phyloP scores from a whole-genome alignment of 2,797 vertebrate genomes.

The Gadopsis marmoratus region DNA sequence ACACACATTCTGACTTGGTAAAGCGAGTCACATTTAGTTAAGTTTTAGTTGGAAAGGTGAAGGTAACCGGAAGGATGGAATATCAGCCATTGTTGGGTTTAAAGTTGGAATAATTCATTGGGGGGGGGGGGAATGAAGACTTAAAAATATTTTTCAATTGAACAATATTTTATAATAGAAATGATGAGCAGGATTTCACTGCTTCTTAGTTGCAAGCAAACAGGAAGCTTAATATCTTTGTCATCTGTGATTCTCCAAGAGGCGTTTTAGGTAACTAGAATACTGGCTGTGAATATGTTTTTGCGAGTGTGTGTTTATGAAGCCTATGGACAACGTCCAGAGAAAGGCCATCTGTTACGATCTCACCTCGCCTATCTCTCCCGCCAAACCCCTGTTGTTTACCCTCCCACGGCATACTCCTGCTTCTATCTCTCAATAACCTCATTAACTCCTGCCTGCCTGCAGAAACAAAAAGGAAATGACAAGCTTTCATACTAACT shows the following conservation, averaged over 20 bases:
- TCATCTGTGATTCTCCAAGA: slow-evolving; percentile 43
- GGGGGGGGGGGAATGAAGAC: too few species aligned
- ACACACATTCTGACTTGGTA: neutral
- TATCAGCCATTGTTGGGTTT: neutral
- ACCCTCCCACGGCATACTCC: slow-evolving; percentile 24
- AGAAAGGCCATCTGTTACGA: slow-evolving; percentile 76
- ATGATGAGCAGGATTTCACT: neutral
- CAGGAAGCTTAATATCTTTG: slow-evolving; percentile 37
- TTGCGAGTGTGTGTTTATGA: slow-evolving; percentile 31
- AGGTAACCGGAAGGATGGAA: neutral
- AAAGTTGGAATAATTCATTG: neutral
- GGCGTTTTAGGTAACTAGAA: slow-evolving; percentile 11
- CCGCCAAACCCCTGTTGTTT: slow-evolving; percentile 55
- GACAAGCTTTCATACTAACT: neutral
- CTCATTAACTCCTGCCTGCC: slow-evolving; percentile 15
- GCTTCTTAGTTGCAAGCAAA: slow-evolving; percentile 36
- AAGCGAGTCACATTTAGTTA: neutral
- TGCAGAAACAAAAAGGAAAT: neutral
- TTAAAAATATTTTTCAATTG: neutral
- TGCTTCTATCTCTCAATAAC: slow-evolving; percentile 31
- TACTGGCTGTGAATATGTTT: slow-evolving; percentile 29
- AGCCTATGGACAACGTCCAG: slow-evolving; percentile 65
- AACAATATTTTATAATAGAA: too few species aligned
- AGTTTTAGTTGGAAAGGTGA: neutral
- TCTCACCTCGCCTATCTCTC: slow-evolving; percentile 51